Evolutionary conservation across 2,888 invertebrate genomes (phyloP), one percentile per base, ranked within the genome.

Genomic region (Leptopilina syphax): DNA sequence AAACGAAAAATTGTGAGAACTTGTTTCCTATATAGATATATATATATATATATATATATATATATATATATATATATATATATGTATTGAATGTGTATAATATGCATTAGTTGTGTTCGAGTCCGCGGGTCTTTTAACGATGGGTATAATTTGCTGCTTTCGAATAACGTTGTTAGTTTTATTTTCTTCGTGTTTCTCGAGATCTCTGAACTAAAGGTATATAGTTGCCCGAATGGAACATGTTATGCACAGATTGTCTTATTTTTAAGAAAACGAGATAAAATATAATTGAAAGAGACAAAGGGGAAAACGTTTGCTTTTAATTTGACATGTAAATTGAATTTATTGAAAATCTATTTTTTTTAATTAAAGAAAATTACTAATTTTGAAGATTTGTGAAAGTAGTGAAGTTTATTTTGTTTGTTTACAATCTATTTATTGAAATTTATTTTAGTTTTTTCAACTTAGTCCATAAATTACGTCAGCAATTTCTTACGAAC

Each of bases 121-220:
- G 54, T 50, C 34, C 13, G 70, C 50, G 50, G 70, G 24, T 54
- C 54, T 70, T 34, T 34, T 70, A 70, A 70, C 70, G 70, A 70
- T 70, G 34, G 27, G 70, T 12, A 70, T 73, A 73, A 73, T 73
- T 73, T 73, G 13, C 73, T 70, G 54, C 70, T 70, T 70, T 70
- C 70, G 54, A 54, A 70, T 70, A 70, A 70, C 50, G 70, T 70
- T 70, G 54, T 70, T 27, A 24, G 54, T 54, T 27, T 70, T 27
- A 68, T 50, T 68, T 24, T 47, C 13, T 5, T 18, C 57, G 9
- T 24, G 63, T 63, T 63, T 63, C 63, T 63, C 60, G 6, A 34
- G 34, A 6, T 60, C n/a, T 60, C n/a, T n/a, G 44, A 34, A 44
- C 44, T 44, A 1, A 7, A 44, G 44, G 44, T 8, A 34, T 34